Conservation (phyloP, 2,797 vertebrate species). For the Alca torda region DNA sequence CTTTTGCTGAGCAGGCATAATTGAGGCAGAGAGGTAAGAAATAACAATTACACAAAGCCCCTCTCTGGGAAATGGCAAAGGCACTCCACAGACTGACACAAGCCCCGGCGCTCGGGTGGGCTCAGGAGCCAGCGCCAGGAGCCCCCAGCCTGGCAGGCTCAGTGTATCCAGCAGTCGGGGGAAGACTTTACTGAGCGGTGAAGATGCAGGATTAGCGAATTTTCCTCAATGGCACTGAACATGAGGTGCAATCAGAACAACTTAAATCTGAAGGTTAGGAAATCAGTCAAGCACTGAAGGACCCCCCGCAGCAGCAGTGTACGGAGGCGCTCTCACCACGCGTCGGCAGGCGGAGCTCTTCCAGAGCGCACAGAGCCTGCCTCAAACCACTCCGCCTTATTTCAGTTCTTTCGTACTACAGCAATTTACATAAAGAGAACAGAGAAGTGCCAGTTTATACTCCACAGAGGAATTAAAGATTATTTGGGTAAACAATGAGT, state of each 20-base stretch:
- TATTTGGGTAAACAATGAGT: not conserved
- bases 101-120: accelerated
- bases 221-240: not conserved
- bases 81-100: not conserved
- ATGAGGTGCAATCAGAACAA: not conserved
- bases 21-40: not conserved
- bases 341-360: slow-evolving; percentile 58
- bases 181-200: not conserved
- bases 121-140: not conserved
- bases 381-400: not conserved
- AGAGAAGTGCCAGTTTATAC: not conserved
- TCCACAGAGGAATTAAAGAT: not conserved
- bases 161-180: not conserved
- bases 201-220: not conserved
- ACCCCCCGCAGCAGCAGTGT: not conserved
- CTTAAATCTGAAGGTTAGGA: not conserved
- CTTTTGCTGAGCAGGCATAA: not conserved
- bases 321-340: not conserved
- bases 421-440: not conserved
- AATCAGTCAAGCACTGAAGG: too few species aligned
- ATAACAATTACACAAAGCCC: not conserved
- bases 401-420: not conserved
- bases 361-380: not conserved
- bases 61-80: not conserved
- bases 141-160: not conserved